Conservation (phyloP, 2,888 invertebrate genomes). For the Alentia gelatinosa region DNA sequence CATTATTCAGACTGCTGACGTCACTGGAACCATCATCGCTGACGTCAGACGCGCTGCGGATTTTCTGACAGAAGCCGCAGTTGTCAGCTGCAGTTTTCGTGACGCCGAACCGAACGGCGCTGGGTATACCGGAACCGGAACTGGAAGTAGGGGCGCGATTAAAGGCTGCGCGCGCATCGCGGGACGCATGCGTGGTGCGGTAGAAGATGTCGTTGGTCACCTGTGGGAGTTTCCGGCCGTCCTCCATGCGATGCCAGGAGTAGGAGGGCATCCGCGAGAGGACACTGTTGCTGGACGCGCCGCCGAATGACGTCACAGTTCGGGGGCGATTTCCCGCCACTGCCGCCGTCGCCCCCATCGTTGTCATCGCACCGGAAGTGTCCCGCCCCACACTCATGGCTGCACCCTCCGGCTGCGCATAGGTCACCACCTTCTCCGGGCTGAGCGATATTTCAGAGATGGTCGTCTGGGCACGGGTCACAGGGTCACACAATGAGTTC, state of each 20-base stretch:
- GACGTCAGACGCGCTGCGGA: too few species aligned
- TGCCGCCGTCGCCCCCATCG: too few species aligned
- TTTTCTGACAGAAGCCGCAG: conserved; percentile 22
- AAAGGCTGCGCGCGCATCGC: neutral
- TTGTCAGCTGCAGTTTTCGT: neutral
- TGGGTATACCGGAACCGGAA: neutral
- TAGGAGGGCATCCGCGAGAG: neutral
- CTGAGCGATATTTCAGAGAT: neutral
- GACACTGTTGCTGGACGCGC: neutral
- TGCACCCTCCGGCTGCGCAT: neutral
- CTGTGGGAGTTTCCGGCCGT: conserved; percentile 17
- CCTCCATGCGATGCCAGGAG: neutral
- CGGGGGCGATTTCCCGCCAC: neutral
- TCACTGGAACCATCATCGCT: neutral
- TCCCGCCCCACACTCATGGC: neutral
- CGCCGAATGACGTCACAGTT: neutral
- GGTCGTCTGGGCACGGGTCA: too few species aligned
- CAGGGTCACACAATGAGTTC: neutral
- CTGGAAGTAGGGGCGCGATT: neutral
- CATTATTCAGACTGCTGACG: neutral
- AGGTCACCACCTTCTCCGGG: neutral
- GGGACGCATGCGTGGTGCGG: neutral
- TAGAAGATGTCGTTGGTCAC: conserved; percentile 30
- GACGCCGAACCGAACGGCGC: neutral
- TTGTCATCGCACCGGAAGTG: neutral